These are phyloP conservation scores for Pollimyrus isidori DNA, from an alignment of 2,113 vertebrate genomes.

Conservation along the genomic window DNA sequence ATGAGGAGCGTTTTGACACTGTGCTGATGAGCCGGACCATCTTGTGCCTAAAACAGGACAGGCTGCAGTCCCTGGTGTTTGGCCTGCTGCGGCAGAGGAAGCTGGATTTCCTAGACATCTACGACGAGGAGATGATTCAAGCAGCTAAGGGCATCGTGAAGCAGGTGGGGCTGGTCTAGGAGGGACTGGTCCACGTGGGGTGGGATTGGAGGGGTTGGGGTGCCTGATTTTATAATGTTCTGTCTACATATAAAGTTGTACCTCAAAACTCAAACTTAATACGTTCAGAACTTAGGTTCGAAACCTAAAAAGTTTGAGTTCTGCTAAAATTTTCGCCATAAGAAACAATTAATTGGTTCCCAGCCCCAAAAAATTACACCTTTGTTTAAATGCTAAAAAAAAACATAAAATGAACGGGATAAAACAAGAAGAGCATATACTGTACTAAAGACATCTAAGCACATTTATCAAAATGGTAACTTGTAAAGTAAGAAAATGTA, in stretches of 20 bases:
- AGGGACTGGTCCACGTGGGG: background rate
- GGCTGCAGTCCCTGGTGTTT: slow-evolving; percentile 84
- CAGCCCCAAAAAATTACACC: too few relatives aligned
- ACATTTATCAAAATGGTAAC: too few relatives aligned
- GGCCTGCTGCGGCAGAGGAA: slow-evolving; percentile 90
- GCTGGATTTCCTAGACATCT: slow-evolving; percentile 94
- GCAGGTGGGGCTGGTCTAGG: slow-evolving; percentile 62
- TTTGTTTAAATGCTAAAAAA: too few relatives aligned
- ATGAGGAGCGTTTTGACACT: background rate
- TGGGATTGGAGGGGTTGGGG: background rate
- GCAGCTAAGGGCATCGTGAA: slow-evolving; percentile 84
- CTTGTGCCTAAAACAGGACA: slow-evolving; percentile 62
- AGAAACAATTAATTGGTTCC: too few relatives aligned
- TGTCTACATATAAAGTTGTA: background rate
- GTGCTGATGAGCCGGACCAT: background rate
- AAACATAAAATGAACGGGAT: too few relatives aligned
- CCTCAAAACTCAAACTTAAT: too few relatives aligned
- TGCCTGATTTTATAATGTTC: background rate
- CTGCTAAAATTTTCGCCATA: too few relatives aligned
- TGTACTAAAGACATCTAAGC: too few relatives aligned
- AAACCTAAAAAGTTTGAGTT: too few relatives aligned
- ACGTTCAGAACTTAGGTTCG: too few relatives aligned
- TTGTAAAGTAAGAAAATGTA: too few relatives aligned
- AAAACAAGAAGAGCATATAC: too few relatives aligned
- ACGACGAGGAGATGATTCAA: slow-evolving; percentile 83